These are phyloP conservation scores for Macrocentrus cingulum DNA, from an alignment of 1,140 invertebrate species.

Conservation along the genomic window DNA sequence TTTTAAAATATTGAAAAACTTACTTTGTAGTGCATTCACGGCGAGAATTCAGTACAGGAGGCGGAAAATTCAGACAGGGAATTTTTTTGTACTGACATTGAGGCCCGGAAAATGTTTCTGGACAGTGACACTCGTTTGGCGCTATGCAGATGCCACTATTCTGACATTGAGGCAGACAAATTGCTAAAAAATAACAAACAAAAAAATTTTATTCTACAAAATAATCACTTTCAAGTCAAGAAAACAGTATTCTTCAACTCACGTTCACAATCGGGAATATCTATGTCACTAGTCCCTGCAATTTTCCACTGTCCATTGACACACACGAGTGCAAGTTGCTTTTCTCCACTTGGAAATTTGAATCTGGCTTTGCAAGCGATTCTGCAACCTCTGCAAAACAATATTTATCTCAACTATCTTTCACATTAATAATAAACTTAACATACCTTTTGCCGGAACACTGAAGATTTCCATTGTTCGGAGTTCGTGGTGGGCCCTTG, in stretches of 20 bases:
- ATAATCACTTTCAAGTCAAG: not conserved
- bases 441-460: conserved; percentile 52
- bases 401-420: conserved; percentile 6
- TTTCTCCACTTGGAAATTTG: conserved; percentile 64
- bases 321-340: conserved; percentile 60
- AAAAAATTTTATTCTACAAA: conserved; percentile 16
- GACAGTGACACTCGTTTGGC: conserved; percentile 72
- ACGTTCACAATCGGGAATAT: conserved; percentile 67
- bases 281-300: conserved; percentile 53
- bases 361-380: conserved; percentile 62
- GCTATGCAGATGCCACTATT: conserved; percentile 78
- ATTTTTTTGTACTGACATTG: conserved; percentile 75
- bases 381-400: conserved; percentile 57
- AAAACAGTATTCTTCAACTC: conserved; percentile 37
- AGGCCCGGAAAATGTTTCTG: conserved; percentile 70
- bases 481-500: conserved; percentile 37
- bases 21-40: conserved; percentile 68
- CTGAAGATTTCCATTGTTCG: conserved; percentile 51
- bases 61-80: conserved; percentile 68
- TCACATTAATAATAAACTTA: not conserved
- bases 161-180: conserved; percentile 72
- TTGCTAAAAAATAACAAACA: conserved; percentile 58
- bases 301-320: conserved; percentile 62
- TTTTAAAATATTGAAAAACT: conserved; percentile 45
- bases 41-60: conserved; percentile 66